Evolutionary conservation across 2,797 vertebrate genomes (phyloP).

Genomic region (Passerculus sandwichensis): DNA sequence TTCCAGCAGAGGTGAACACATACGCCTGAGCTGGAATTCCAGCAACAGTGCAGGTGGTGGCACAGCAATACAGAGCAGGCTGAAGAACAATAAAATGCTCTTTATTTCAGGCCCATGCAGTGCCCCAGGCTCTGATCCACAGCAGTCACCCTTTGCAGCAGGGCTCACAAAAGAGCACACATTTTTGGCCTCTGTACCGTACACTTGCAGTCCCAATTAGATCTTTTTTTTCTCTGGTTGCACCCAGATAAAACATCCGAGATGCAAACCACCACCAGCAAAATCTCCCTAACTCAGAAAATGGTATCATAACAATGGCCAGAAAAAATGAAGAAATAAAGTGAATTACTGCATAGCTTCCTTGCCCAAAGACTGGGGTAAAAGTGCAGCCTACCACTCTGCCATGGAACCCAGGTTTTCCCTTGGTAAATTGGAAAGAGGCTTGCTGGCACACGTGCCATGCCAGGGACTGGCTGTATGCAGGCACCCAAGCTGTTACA

Average conservation of each 20-base stretch:
- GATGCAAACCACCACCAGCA: not conserved
- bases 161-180: not conserved
- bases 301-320: not conserved
- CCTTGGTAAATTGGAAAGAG: not conserved
- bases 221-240: not conserved
- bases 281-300: not conserved
- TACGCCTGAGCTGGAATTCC: not conserved
- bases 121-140: not conserved
- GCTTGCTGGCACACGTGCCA: not conserved
- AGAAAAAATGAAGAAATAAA: not conserved
- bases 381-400: not conserved
- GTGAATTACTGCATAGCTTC: not conserved
- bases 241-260: not conserved
- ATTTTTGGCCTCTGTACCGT: not conserved
- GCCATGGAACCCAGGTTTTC: not conserved
- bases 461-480: not conserved
- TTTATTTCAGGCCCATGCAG: not conserved
- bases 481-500: not conserved
- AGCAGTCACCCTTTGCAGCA: not conserved
- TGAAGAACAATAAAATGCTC: not conserved
- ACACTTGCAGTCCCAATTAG: not conserved
- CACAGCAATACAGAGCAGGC: not conserved
- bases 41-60: not conserved
- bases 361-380: not conserved
- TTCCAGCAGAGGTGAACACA: not conserved